Base-by-base conservation (phyloP, 2,113 vertebrate species). In the Helogale parvula region DNA sequence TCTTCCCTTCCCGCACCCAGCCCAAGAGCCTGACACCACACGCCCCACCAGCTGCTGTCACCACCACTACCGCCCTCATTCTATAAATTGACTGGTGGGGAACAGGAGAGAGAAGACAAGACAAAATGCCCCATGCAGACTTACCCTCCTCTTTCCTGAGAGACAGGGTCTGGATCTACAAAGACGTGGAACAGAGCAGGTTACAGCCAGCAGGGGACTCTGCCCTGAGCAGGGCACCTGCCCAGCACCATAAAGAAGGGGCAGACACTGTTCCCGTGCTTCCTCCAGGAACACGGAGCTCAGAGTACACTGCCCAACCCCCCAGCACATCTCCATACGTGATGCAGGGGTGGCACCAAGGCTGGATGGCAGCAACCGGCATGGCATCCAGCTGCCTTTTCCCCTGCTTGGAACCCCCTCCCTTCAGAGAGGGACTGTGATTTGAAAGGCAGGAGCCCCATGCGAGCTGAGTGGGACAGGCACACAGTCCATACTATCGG, bases 151-250 rank as follows among this genome's bases (percentile, higher is more conserved):
- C 68, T 82, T 98, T 98, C 93, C 87, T 98, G 82, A 97, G 84
- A 47, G 98, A 98, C 50, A 99, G 41, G 38, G 96, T 97, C 35
- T 98, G 98, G 96, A 98, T 98, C 98, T 99, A 98, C 38, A 98
- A 98, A 74, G 60, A 97, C 95, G 77, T 1, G 77, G 57, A 69
- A 97, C 0, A 86, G n/a, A 90, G 57, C 31, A 41, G 45, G 77
- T 97, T 81, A 94, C 13, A 57, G 38, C 15, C 77, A 76, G 38
- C 82, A 27, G 21, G 14, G 41, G 21, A 47, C 54, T 74, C 88
- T 50, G 41, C 23, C 74, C 82, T 33, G 52, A 71, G 76, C 33
- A 15, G 25, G 2, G 9, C 31, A 4, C 6, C 45, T 81, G 65
- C 82, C 50, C 16, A 52, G 74, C 69, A 35, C n/a, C 19, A 5